phyloP scores from a whole-genome alignment of 2,888 invertebrate species.

The Hanleya hanleyi region DNA sequence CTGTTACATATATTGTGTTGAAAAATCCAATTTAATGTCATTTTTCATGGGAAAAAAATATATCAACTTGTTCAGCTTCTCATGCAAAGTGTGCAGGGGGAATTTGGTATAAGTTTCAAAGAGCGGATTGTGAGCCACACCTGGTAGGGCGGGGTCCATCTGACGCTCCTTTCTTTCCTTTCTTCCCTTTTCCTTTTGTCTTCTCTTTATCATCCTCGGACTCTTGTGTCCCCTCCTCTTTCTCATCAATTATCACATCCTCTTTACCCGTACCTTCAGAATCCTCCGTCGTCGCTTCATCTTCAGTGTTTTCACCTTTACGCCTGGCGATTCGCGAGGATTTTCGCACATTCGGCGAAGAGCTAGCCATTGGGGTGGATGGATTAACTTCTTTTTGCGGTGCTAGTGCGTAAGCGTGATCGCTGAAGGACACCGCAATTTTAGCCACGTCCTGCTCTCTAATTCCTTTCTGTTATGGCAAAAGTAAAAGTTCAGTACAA shows the following conservation, averaged over 20 bases:
- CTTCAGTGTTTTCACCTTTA: neutral
- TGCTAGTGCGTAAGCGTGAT: constrained; percentile 56
- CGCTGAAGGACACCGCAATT: constrained; percentile 49
- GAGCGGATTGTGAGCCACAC: too few species aligned
- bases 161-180: neutral
- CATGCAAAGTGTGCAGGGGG: too few species aligned
- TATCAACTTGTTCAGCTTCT: too few species aligned
- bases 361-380: neutral
- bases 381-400: constrained; percentile 28
- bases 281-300: neutral
- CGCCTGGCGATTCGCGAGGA: neutral
- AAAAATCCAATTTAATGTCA: too few species aligned
- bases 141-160: neutral
- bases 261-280: neutral
- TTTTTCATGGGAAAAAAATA: too few species aligned
- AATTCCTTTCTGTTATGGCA: constrained; percentile 30
- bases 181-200: neutral
- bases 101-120: too few species aligned
- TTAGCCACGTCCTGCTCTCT: constrained; percentile 26
- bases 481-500: too few species aligned
- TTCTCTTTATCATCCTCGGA: neutral
- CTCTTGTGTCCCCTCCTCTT: neutral
- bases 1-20: too few species aligned
- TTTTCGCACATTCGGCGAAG: neutral
- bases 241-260: neutral